Conservation (phyloP, 2,888 invertebrate species). For the Caenorhabditis afra region DNA sequence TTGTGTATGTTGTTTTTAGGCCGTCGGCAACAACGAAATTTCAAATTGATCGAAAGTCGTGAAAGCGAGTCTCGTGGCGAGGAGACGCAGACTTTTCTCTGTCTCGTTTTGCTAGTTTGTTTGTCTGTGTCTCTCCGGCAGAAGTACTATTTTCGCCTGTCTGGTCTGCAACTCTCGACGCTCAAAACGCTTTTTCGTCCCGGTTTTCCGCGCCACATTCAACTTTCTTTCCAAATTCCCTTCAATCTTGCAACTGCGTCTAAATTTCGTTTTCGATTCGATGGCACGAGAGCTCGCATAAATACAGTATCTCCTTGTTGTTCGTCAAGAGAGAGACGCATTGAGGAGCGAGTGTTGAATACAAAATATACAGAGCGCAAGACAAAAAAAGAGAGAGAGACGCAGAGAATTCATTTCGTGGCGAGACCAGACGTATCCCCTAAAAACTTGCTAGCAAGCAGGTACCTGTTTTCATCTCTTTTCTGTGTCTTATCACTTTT, state of each 20-base stretch:
- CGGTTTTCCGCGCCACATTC: slow-evolving; percentile 19
- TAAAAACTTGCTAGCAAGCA: too few relatives aligned
- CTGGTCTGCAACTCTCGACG: slow-evolving; percentile 33
- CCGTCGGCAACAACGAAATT: slow-evolving; percentile 36
- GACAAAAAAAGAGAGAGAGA: too few relatives aligned
- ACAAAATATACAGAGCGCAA: too few relatives aligned
- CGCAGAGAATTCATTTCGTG: too few relatives aligned
- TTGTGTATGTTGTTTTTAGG: too few relatives aligned
- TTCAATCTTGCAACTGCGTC: slow-evolving; percentile 16
- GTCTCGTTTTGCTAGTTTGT: slow-evolving; percentile 10
- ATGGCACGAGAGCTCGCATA: too few relatives aligned
- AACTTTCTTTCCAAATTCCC: slow-evolving; percentile 19
- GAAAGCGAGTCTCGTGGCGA: background rate
- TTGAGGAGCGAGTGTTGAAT: too few relatives aligned
- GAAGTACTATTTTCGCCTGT: slow-evolving; percentile 1
- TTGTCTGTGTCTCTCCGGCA: slow-evolving; percentile 27
- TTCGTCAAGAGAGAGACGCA: too few relatives aligned
- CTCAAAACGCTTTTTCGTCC: slow-evolving; percentile 23
- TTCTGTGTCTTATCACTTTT: too few relatives aligned
- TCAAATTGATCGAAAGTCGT: slow-evolving; percentile 50
- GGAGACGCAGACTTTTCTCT: slow-evolving; percentile 36
- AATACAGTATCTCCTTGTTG: too few relatives aligned
- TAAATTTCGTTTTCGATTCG: background rate
- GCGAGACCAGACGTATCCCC: too few relatives aligned
- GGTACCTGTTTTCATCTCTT: too few relatives aligned